Base-by-base conservation (phyloP, 2,888 invertebrate species). In the Nemotelus nigrinus region DNA sequence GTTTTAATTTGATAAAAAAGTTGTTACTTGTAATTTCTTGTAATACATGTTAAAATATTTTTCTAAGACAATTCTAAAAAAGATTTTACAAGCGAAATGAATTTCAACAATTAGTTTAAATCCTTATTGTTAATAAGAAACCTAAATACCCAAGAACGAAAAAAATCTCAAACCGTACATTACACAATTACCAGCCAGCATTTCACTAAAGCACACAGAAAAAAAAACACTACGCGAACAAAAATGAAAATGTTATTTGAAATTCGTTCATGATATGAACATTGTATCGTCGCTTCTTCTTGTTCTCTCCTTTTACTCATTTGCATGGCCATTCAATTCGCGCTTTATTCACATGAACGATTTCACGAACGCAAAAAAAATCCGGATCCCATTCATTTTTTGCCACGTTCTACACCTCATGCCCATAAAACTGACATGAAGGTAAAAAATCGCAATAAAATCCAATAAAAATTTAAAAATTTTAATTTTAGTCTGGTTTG, bases 381-480 rank as follows among this genome's bases (percentile, higher is more conserved):
- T 25, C 25, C 25, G 25, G 25, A 25, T 48, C 2, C n/a, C 25
- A 41, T 8, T 47, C 7, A 4, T 6, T 47, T 7, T 63, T n/a
- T 47, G 63, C 45, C 8, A 74, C 39, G 63, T 41, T 74, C 7
- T 50, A 60, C 60, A 39, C 60, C 74, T 74, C 63, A 39, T 63
- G 60, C 47, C 48, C 74, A 60, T 74, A 63, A 74, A 63, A 63
- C 48, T 43, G 48, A 47, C 74, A 74, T 74, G 50, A 74, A 60
- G 60, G 72, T 58, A 72, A 63, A 25, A 25, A 74, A 74, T 47
- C 57, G 72, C 72, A 72, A 72, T 72, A 72, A 72, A 72, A 72
- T 60, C 72, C 74, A 47, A 74, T 60, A 74, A 60, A 74, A 74
- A 74, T 48, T 74, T 74, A 48, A 74, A 63, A 74, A 74, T 48